Percentiles rank a stretch among this genome's conserved stretches.
phyloP scores from a whole-genome alignment of 1,140 invertebrate genomes.

The Acyrthosiphon pisum region DNA sequence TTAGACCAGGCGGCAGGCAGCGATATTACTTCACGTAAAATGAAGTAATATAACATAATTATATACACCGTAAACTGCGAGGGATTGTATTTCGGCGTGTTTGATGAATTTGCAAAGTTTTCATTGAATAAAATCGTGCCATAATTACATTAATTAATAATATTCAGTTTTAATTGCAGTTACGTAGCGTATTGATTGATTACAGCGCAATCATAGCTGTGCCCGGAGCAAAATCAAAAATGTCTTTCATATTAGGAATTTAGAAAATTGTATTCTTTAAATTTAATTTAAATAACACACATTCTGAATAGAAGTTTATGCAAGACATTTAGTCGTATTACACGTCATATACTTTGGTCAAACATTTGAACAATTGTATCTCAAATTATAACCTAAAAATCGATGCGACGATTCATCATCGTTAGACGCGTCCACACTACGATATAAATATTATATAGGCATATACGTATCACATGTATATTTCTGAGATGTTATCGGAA shows the following conservation, averaged over 20 bases:
- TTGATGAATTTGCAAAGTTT: slow-evolving; percentile 14
- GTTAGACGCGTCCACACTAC: background rate
- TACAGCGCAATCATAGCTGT: background rate
- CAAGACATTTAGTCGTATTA: background rate
- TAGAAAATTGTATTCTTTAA: background rate
- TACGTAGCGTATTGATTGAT: background rate
- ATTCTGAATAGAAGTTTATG: background rate
- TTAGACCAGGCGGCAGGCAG: background rate
- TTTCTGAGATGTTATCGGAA: background rate
- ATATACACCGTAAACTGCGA: background rate
- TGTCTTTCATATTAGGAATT: background rate
- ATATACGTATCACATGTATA: background rate
- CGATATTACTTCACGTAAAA: background rate
- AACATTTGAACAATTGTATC: background rate
- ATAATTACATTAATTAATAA: slow-evolving; percentile 17
- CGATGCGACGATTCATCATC: background rate
- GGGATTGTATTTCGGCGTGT: background rate
- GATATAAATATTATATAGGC: too few species aligned
- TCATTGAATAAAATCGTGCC: too few species aligned
- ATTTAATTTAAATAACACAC: background rate
- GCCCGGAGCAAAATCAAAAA: background rate
- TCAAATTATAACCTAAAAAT: background rate
- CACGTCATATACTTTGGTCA: background rate
- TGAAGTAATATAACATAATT: background rate
- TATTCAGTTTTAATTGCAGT: background rate